phyloP scores from a whole-genome alignment of 2,113 vertebrate genomes.

The Pluvianellus socialis region DNA sequence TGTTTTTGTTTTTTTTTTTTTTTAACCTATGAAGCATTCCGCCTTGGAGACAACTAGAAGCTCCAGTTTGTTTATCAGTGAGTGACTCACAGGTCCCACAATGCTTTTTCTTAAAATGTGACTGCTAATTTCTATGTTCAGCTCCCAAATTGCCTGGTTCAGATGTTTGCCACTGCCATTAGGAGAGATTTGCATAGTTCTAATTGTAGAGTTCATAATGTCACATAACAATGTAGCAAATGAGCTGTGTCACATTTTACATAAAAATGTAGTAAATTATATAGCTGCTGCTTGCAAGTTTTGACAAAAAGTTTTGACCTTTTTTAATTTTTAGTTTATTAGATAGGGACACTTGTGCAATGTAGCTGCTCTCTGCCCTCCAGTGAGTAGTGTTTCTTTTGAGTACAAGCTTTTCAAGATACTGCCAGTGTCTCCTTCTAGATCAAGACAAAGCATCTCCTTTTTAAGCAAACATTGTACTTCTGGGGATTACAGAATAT shows the following conservation, averaged over 20 bases:
- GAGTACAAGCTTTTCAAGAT: background rate
- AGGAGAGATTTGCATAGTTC: background rate
- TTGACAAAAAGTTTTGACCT: background rate
- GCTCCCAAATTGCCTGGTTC: slow-evolving; percentile 18
- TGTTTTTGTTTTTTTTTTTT: background rate
- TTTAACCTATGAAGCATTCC: background rate
- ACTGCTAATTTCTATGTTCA: slow-evolving; percentile 25
- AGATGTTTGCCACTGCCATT: background rate
- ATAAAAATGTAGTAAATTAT: background rate
- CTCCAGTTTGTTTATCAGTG: background rate
- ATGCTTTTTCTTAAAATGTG: background rate
- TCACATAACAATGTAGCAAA: slow-evolving; percentile 1
- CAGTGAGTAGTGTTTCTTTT: background rate
- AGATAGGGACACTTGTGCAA: background rate
- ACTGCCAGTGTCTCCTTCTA: background rate
- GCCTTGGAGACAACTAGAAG: background rate
- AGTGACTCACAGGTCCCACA: background rate
- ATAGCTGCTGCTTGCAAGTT: background rate
- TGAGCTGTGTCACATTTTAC: background rate
- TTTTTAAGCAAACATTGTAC: background rate
- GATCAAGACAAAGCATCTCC: background rate
- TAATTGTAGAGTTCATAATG: slow-evolving; percentile 11
- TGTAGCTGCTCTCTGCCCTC: background rate
- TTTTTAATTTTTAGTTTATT: background rate
- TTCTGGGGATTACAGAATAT: background rate